Evolutionary conservation across 1,140 invertebrate genomes (phyloP), one percentile per base, ranked within the genome.

Genomic region (Battus philenor): DNA sequence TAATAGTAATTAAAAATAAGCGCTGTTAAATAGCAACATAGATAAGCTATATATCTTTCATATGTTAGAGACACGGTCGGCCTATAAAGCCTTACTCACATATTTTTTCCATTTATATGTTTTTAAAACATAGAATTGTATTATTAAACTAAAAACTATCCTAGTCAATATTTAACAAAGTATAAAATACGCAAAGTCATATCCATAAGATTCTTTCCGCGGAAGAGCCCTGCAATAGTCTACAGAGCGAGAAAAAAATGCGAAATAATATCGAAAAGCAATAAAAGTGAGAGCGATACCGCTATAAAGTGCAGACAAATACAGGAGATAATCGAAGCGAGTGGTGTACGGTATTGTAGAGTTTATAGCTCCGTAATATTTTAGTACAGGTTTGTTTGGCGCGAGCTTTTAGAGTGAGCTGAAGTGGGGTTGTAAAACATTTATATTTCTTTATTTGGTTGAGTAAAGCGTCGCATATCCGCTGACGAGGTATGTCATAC

Each of bases 241-340:
- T 47, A 65, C 54, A 54, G 56, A 49, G 60, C 38, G 61, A 70
- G 76, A 73, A 76, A 78, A 75, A 71, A 64, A 71, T 60, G 74
- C 68, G 56, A 79, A 80, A 79, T 78, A 82, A 82, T 77, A 83
- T 79, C 64, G 79, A 74, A 78, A 78, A 67, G 59, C 71, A 54
- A 76, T 83, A 83, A 83, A 73, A 74, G 24, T 46, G 68, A 50
- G 65, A 49, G 61, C 46, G 59, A 62, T 63, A 74, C 67, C 70
- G 72, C 75, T 66, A 83, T 83, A 79, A 82, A 83, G 68, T 58
- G 74, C 70, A 77, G 68, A 83, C 79, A 83, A 80, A 83, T 66
- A 68, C 67, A 31, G 54, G 51, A 65, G 63, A 80, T 80, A 81
- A 80, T 77, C 79, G 70, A 62, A 68, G 59, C 75, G 64, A 79